A percentile compares a stretch with the other conserved stretches of the same genome.
These are phyloP conservation scores for Pangasius larnaudii DNA, from an alignment of 2,797 vertebrate species.

Conservation along the genomic window DNA sequence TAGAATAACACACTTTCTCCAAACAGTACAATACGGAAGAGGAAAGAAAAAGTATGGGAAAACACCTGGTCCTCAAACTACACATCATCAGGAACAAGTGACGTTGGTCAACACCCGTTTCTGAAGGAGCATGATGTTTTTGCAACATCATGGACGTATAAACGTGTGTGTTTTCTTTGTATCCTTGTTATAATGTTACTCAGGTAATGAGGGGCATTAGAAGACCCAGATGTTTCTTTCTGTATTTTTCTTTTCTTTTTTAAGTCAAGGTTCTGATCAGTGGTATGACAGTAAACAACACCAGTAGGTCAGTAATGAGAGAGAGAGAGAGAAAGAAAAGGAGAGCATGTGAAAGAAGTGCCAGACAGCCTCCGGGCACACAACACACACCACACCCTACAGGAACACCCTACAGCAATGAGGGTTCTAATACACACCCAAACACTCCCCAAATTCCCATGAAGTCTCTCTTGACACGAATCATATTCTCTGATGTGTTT, in stretches of 20 bases:
- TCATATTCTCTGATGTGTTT: conserved; percentile 44
- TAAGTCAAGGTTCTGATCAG: background rate
- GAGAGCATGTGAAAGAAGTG: conserved; percentile 26
- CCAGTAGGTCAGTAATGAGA: conserved; percentile 25
- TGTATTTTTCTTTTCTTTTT: background rate
- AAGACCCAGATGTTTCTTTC: background rate
- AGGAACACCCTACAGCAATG: conserved; percentile 53
- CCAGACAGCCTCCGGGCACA: conserved; percentile 49
- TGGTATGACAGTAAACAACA: conserved; percentile 24
- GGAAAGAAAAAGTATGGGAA: background rate
- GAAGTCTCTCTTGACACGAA: conserved; percentile 41
- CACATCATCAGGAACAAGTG: background rate
- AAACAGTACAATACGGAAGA: background rate
- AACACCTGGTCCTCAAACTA: background rate
- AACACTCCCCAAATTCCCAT: conserved; percentile 49
- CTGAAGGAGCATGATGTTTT: background rate
- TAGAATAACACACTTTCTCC: conserved; percentile 1
- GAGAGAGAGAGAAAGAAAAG: background rate
- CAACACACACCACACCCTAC: conserved; percentile 58
- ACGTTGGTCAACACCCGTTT: background rate
- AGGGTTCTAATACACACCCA: conserved; percentile 46
- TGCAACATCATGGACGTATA: background rate
- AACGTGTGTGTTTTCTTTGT: background rate
- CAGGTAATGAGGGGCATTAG: background rate
- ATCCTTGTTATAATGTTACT: background rate